Evolutionary conservation across 2,888 invertebrate genomes (phyloP).

Genomic region (Sphaerophoria taeniata): DNA sequence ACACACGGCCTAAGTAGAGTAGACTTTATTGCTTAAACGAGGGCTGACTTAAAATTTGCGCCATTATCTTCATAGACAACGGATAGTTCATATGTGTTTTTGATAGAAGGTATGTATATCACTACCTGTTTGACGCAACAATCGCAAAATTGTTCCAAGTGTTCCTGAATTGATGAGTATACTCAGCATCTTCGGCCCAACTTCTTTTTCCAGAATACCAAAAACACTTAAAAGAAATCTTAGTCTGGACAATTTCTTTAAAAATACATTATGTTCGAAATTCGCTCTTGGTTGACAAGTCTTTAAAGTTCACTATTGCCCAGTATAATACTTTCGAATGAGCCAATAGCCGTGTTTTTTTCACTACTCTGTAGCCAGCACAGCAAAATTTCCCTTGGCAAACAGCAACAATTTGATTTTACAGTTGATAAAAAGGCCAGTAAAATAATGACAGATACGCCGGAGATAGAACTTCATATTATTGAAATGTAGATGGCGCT

Average conservation of each 20-base stretch:
- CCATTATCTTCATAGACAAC: slow-evolving; percentile 88
- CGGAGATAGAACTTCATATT: too few relatives aligned
- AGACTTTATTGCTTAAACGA: too few relatives aligned
- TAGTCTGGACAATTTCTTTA: slow-evolving; percentile 87
- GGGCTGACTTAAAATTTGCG: too few relatives aligned
- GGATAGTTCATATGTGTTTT: slow-evolving; percentile 83
- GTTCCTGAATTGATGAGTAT: slow-evolving; percentile 93
- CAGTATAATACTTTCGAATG: slow-evolving; percentile 89
- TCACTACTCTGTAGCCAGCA: too few relatives aligned
- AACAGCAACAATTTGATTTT: too few relatives aligned
- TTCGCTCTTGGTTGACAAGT: slow-evolving; percentile 85
- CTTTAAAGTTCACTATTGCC: slow-evolving; percentile 87
- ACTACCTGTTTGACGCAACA: slow-evolving; percentile 90
- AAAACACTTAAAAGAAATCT: slow-evolving; percentile 89
- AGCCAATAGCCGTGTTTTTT: too few relatives aligned
- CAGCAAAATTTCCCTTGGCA: too few relatives aligned
- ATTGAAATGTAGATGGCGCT: too few relatives aligned
- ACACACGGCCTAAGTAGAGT: too few relatives aligned
- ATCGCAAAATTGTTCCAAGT: slow-evolving; percentile 91
- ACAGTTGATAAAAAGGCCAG: too few relatives aligned
- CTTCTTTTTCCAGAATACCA: slow-evolving; percentile 88
- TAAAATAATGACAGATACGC: too few relatives aligned
- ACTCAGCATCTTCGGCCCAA: slow-evolving; percentile 90
- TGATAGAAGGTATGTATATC: slow-evolving; percentile 83
- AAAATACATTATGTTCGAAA: slow-evolving; percentile 84